A percentile compares a stretch with the other conserved stretches of the same genome.
These are phyloP conservation scores for Ranitomeya imitator DNA, from an alignment of 2,113 vertebrate genomes.

Conservation along the genomic window DNA sequence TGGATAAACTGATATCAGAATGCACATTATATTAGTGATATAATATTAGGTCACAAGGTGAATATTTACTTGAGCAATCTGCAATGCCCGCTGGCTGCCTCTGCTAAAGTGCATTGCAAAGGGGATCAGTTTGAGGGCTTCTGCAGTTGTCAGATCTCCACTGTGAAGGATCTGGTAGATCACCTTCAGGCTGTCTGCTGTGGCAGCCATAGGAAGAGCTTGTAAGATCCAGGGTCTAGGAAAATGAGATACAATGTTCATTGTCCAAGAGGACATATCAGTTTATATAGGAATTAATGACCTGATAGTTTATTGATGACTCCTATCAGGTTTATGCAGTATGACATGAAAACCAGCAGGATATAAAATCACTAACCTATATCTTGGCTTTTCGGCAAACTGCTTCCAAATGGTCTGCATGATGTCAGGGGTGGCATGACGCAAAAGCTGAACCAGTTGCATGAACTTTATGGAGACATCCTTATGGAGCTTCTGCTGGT, in stretches of 20 bases:
- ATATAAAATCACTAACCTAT: slow-evolving; percentile 58
- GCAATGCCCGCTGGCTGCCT: background rate
- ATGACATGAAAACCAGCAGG: background rate
- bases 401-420: slow-evolving; percentile 76
- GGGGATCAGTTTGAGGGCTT: background rate
- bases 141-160: slow-evolving; percentile 51
- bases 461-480: slow-evolving; percentile 69
- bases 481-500: slow-evolving; percentile 69
- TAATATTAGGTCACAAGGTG: background rate
- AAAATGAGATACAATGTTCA: background rate
- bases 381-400: slow-evolving; percentile 57
- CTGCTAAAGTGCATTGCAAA: background rate
- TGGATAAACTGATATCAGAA: background rate
- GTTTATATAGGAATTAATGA: too few species aligned
- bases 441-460: slow-evolving; percentile 75
- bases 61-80: slow-evolving; percentile 9
- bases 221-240: slow-evolving; percentile 78
- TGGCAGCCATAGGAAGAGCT: slow-evolving; percentile 68
- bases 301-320: background rate
- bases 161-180: slow-evolving; percentile 70
- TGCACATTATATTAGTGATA: background rate
- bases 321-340: background rate
- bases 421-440: slow-evolving; percentile 59
- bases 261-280: background rate
- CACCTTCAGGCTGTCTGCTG: slow-evolving; percentile 74